Base-by-base conservation (phyloP, 2,113 vertebrate genomes). In the Notechis scutatus region DNA sequence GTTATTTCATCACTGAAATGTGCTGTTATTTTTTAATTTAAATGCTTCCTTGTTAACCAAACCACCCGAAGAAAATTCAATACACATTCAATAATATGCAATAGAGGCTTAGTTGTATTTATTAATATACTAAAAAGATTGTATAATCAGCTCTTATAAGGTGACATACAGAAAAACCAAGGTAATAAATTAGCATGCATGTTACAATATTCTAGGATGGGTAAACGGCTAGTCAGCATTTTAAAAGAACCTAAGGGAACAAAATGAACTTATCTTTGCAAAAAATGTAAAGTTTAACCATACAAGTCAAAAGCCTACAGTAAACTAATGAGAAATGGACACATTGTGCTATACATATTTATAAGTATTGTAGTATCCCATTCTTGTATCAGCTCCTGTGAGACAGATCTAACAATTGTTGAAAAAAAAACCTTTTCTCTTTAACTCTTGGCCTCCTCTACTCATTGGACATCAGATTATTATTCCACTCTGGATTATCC, bases 401-500 rank as follows among this genome's bases (percentile, higher is more conserved):
- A 34, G 74, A 21, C 34, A 81, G 18, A 42, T 81, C 34, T 39
- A 81, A 81, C 34, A 81, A 42, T 81, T 42, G 34, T 81, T 42
- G 61, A 15, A n/a, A 69, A 54, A 39, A 42, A 54, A 39, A 21
- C 0, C 5, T 74, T 74, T 81, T 81, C 34, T 81, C 74, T 81
- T 81, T 81, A 81, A 42, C 7, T 81, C 18, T 39, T 21, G 7
- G 74, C 74, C 34, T 42, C 18, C 18, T 81, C 34, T 81, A 23
- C 34, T 21, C 74, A 81, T 81, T 81, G 74, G 34, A 21, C 7
- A 21, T 81, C 74, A 42, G 74, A 81, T 42, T 81, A 39, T 81
- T 81, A 81, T 81, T 42, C 34, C 18, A 39, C 14, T 92, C 24
- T 24, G 74, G 93, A 93, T 96, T 61, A 39, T 92, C 52, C 4